phyloP scores from a whole-genome alignment of 2,113 vertebrate genomes.

The Grammomys surdaster region DNA sequence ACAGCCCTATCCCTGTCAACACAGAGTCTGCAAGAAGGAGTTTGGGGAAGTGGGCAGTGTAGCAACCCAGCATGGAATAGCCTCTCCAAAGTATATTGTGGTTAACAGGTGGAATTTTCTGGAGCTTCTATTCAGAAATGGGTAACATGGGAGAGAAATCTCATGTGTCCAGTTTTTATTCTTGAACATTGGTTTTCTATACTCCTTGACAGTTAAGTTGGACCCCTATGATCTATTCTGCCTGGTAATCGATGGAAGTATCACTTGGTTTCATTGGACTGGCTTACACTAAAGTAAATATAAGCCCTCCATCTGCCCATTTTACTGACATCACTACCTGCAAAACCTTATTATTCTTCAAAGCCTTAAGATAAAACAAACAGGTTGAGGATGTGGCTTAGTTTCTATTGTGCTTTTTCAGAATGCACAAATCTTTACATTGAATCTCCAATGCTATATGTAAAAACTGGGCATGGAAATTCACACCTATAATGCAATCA shows the following conservation, averaged over 20 bases:
- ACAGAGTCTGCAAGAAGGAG: neutral
- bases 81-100: neutral
- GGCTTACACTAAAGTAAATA: rapidly evolving
- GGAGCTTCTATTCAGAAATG: neutral
- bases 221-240: neutral
- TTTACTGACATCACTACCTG: neutral
- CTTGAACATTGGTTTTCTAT: neutral
- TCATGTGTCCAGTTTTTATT: neutral
- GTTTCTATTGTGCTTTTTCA: neutral
- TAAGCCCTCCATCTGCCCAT: neutral
- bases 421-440: neutral
- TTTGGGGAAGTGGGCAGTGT: too few relatives aligned
- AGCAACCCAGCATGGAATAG: rapidly evolving
- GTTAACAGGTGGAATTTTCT: neutral
- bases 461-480: neutral
- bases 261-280: neutral
- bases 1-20: neutral
- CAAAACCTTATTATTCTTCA: neutral
- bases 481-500: neutral
- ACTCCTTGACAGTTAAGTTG: neutral
- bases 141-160: neutral
- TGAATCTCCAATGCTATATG: neutral
- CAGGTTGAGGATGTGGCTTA: neutral
- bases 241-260: neutral
- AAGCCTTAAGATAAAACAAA: neutral